Evolutionary conservation across 2,888 invertebrate species (phyloP).

Genomic region (Campoplex capitator): DNA sequence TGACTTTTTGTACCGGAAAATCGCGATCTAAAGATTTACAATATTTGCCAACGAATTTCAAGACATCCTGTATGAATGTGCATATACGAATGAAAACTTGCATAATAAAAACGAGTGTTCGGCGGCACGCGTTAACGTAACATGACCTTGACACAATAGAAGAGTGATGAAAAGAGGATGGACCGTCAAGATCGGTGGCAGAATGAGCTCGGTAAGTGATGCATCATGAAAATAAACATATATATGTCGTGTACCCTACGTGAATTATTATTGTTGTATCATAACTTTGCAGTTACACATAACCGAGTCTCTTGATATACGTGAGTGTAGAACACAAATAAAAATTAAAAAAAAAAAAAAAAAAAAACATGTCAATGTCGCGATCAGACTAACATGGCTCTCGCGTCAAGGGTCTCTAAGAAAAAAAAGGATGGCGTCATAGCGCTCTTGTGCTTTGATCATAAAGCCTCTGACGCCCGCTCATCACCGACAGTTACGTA

Average conservation of each 20-base stretch:
- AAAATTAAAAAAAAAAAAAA: background rate
- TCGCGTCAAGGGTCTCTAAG: conserved; percentile 36
- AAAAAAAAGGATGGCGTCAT: conserved; percentile 57
- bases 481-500: conserved; percentile 29
- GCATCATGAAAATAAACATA: background rate
- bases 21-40: background rate
- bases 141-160: conserved; percentile 75
- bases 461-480: conserved; percentile 33
- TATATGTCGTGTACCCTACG: background rate
- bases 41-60: background rate
- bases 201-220: conserved; percentile 8
- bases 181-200: conserved; percentile 31
- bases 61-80: background rate
- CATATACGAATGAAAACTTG: conserved; percentile 33
- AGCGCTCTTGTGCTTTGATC: conserved; percentile 11
- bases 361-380: conserved; percentile 61
- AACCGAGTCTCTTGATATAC: background rate
- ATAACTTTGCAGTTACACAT: background rate
- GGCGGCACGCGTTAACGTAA: conserved; percentile 71
- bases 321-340: background rate
- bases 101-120: conserved; percentile 58
- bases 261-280: conserved; percentile 27
- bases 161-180: conserved; percentile 54
- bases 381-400: conserved; percentile 1
- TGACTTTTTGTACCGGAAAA: background rate